Evolutionary conservation across 64 coral and sea anemone genomes (phyloP).

Genomic region (Orbicella faveolata): DNA sequence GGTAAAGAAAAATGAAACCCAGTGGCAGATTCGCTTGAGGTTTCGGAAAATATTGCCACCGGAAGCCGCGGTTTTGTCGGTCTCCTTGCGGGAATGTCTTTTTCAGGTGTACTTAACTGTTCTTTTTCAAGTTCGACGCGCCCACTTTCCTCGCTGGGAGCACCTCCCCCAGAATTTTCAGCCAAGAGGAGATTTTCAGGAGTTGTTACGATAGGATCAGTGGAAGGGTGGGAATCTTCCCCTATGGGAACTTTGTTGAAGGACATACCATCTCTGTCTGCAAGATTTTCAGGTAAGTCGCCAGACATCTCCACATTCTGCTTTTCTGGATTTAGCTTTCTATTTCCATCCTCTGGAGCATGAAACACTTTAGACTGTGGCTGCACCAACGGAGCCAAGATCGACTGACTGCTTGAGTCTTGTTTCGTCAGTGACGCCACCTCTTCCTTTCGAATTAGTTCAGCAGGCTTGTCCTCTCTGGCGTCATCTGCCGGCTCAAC

Average conservation of each 20-base stretch:
- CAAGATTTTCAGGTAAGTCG: not conserved
- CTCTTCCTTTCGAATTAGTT: slow-evolving; percentile 8
- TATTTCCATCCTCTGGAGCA: not conserved
- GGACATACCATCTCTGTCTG: not conserved
- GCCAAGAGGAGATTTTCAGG: not conserved
- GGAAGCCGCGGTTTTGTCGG: not conserved
- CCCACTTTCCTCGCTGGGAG: not conserved
- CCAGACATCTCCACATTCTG: not conserved
- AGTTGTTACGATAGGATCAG: not conserved
- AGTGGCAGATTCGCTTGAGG: slow-evolving; percentile 62
- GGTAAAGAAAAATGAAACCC: slow-evolving; percentile 84
- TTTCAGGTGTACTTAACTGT: not conserved
- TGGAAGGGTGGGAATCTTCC: not conserved
- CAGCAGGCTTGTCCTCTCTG: not conserved
- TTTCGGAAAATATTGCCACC: slow-evolving; percentile 44
- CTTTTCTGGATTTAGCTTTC: not conserved
- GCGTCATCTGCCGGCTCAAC: not conserved
- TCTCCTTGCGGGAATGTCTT: not conserved
- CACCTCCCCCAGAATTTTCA: not conserved
- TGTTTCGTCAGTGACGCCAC: slow-evolving; percentile 24
- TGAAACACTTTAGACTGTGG: not conserved
- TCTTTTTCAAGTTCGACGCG: not conserved
- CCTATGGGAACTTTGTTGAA: not conserved
- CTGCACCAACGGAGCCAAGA: slow-evolving; percentile 17
- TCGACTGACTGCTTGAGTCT: slow-evolving; percentile 51